These are phyloP conservation scores for Helicoverpa armigera DNA, from an alignment of 1,140 invertebrate genomes.

Conservation along the genomic window DNA sequence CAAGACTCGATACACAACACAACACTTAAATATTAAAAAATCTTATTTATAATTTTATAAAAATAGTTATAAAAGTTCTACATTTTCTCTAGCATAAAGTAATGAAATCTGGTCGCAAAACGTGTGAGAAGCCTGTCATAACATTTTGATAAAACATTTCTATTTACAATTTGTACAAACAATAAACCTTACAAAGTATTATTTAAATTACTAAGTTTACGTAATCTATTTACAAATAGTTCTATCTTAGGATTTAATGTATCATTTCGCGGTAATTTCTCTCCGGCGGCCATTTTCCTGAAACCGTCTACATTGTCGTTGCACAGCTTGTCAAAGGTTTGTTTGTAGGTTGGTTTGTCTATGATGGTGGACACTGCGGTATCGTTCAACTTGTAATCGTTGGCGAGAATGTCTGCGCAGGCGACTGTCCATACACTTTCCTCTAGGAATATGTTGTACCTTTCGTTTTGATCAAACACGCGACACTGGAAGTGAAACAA, in stretches of 20 bases:
- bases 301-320: slow-evolving; percentile 60
- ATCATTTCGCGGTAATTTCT: slow-evolving; percentile 16
- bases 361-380: slow-evolving; percentile 10
- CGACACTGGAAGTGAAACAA: slow-evolving; percentile 68
- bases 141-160: too few species aligned
- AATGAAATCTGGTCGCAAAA: too few species aligned
- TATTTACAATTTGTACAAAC: too few species aligned
- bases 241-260: slow-evolving; percentile 65
- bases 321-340: slow-evolving; percentile 66
- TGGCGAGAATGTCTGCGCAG: slow-evolving; percentile 58
- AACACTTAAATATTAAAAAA: too few species aligned
- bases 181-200: too few species aligned
- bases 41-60: too few species aligned
- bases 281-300: slow-evolving; percentile 45
- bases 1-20: too few species aligned
- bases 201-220: not conserved
- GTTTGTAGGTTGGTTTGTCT: slow-evolving; percentile 49
- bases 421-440: slow-evolving; percentile 68
- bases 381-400: slow-evolving; percentile 8
- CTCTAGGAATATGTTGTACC: slow-evolving; percentile 77
- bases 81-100: too few species aligned
- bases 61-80: too few species aligned
- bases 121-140: too few species aligned
- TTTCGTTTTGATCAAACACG: slow-evolving; percentile 80
- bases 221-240: slow-evolving; percentile 63